phyloP scores from a whole-genome alignment of 1,140 invertebrate genomes.

The Leptopilina boulardi region DNA sequence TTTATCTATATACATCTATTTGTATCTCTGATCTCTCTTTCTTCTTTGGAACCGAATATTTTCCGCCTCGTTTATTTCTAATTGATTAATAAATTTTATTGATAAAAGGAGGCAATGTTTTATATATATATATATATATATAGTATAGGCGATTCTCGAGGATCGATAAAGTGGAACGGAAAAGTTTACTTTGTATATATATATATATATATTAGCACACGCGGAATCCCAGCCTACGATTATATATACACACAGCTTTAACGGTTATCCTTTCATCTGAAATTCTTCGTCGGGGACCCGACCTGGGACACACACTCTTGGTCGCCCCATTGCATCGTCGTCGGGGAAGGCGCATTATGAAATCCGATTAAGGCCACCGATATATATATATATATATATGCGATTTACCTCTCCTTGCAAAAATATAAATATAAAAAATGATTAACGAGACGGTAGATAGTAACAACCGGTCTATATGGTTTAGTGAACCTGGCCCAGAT shows the following conservation, averaged over 20 bases:
- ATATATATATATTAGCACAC: background rate
- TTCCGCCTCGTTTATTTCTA: background rate
- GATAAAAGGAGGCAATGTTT: background rate
- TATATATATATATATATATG: too few species aligned
- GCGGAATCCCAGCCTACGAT: slow-evolving; percentile 16
- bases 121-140: too few species aligned
- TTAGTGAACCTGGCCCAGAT: slow-evolving; percentile 59
- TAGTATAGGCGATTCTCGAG: background rate
- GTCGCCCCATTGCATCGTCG: background rate
- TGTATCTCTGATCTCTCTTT: too few species aligned
- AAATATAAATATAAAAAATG: slow-evolving; percentile 3
- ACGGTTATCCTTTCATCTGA: slow-evolving; percentile 31
- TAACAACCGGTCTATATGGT: slow-evolving; percentile 44
- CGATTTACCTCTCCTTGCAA: background rate
- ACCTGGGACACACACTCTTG: slow-evolving; percentile 20
- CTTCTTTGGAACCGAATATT: too few species aligned
- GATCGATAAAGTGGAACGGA: slow-evolving; percentile 2
- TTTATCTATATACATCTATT: too few species aligned
- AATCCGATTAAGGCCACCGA: slow-evolving; percentile 26
- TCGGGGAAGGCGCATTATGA: background rate
- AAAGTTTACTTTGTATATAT: slow-evolving; percentile 4
- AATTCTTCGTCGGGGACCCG: slow-evolving; percentile 19
- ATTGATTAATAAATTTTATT: background rate
- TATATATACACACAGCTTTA: slow-evolving; percentile 20
- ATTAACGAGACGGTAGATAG: slow-evolving; percentile 45